Conservation (phyloP, 2,113 vertebrate species). For the Nicator chloris region DNA sequence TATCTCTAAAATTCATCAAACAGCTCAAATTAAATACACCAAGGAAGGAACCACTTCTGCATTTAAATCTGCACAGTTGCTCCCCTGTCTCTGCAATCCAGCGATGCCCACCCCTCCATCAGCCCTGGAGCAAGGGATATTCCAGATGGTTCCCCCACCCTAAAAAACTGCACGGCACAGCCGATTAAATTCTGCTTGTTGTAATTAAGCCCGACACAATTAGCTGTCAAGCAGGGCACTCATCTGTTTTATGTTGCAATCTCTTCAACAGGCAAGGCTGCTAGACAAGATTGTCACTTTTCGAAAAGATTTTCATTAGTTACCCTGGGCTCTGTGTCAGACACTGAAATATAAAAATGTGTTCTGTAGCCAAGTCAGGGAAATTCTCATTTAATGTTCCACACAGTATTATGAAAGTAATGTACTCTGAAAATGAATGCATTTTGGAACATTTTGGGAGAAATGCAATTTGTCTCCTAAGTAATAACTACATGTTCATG, state of each 20-base stretch:
- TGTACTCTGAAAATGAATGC: constrained; percentile 70
- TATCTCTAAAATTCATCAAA: constrained; percentile 29
- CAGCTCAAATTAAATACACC: neutral
- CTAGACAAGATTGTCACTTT: constrained; percentile 71
- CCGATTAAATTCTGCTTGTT: constrained; percentile 74
- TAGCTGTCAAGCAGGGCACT: constrained; percentile 73
- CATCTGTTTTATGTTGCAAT: constrained; percentile 75
- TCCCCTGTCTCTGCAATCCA: constrained; percentile 8
- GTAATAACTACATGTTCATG: constrained; percentile 59
- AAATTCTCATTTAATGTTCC: constrained; percentile 68
- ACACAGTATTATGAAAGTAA: constrained; percentile 67
- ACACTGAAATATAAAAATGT: constrained; percentile 58
- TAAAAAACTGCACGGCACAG: constrained; percentile 62
- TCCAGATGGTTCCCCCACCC: constrained; percentile 65
- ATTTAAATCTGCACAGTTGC: neutral
- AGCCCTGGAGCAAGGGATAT: constrained; percentile 33
- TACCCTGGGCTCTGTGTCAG: constrained; percentile 67
- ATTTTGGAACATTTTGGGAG: constrained; percentile 63
- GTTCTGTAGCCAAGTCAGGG: constrained; percentile 51
- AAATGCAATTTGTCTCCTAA: constrained; percentile 69
- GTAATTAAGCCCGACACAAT: constrained; percentile 76
- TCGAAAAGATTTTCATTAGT: constrained; percentile 70
- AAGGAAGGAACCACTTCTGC: neutral
- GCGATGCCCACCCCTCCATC: neutral
- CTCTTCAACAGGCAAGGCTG: constrained; percentile 59